A percentile compares a stretch with the other conserved stretches of the same genome.
phyloP scores from a whole-genome alignment of 2,797 vertebrate species.

The Pyrocephalus nanus region DNA sequence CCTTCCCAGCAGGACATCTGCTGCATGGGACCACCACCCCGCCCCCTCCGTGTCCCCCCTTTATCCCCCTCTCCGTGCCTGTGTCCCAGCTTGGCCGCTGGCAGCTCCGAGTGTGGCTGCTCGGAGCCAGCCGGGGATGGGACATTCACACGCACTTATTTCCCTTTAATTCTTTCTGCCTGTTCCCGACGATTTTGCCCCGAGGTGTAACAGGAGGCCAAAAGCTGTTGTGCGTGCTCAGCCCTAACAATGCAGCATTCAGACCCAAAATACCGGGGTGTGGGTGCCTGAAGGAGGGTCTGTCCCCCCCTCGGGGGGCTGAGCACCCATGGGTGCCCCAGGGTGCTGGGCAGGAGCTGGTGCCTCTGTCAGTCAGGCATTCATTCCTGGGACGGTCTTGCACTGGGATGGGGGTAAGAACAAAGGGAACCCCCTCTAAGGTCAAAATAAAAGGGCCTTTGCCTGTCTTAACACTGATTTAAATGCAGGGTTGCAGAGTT shows the following conservation, averaged over 20 bases:
- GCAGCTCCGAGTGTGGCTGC: not conserved
- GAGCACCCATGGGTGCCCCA: not conserved
- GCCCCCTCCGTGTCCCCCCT: rapidly evolving
- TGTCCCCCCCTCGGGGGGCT: not conserved
- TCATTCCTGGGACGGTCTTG: no score
- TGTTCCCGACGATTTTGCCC: constrained; percentile 24
- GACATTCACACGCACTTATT: not conserved
- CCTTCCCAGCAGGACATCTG: not conserved
- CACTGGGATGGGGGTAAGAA: not conserved
- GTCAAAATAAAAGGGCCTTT: not conserved
- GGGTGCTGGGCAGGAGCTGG: not conserved
- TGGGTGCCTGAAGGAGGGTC: not conserved
- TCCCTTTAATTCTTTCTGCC: not conserved
- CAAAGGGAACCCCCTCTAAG: not conserved
- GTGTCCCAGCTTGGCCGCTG: not conserved
- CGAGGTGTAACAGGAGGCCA: not conserved
- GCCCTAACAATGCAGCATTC: not conserved
- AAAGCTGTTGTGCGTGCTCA: not conserved
- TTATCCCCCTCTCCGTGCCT: not conserved
- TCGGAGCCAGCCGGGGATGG: rapidly evolving
- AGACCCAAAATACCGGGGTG: not conserved
- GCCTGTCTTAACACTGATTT: not conserved
- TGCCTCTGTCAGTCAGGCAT: not conserved
- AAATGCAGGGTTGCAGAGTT: not conserved
- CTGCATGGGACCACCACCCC: rapidly evolving